These are phyloP conservation scores for Pseudochirops cupreus DNA, from an alignment of 2,797 vertebrate species.

Conservation along the genomic window DNA sequence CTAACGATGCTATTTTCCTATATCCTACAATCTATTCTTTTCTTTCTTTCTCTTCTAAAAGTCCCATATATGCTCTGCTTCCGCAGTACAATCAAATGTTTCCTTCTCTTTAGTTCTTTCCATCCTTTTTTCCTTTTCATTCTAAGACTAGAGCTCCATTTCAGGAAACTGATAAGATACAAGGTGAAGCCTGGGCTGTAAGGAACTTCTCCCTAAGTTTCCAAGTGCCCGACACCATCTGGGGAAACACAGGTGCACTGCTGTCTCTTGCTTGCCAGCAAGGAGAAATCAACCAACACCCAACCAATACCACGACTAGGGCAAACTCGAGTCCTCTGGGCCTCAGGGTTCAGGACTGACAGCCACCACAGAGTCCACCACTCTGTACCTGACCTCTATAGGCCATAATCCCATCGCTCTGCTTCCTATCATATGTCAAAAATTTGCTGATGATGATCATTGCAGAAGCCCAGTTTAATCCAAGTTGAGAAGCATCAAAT, in stretches of 20 bases:
- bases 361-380: background rate
- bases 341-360: background rate
- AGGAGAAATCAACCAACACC: background rate
- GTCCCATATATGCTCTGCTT: background rate
- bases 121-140: background rate
- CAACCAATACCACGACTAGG: background rate
- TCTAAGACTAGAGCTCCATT: background rate
- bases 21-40: background rate
- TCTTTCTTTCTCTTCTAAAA: background rate
- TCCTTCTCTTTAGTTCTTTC: background rate
- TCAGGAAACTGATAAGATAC: background rate
- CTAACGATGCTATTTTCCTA: background rate
- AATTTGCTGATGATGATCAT: background rate
- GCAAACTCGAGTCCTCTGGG: background rate
- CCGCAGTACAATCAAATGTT: background rate
- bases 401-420: background rate
- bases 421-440: background rate
- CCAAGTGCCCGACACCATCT: background rate
- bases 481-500: background rate
- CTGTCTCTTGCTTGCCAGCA: background rate
- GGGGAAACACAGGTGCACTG: background rate
- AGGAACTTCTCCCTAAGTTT: background rate
- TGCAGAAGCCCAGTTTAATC: background rate
- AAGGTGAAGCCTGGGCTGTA: background rate
- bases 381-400: constrained; percentile 15